phyloP scores from a whole-genome alignment of 2,888 invertebrate genomes.

The Caenorhabditis sp. region DNA sequence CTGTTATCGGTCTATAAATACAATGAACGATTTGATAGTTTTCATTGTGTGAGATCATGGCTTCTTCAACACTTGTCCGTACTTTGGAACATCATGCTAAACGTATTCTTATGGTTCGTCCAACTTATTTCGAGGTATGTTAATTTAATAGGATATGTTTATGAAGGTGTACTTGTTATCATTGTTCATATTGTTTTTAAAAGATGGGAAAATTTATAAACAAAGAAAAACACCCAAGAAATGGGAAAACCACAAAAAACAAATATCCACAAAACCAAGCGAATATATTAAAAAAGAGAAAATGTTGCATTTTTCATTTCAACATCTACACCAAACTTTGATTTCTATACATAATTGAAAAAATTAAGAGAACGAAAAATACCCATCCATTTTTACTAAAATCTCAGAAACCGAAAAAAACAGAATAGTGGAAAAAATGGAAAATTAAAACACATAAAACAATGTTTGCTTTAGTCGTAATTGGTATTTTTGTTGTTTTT shows the following conservation, averaged over 20 bases:
- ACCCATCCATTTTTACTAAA: background rate
- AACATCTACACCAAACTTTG: too few species aligned
- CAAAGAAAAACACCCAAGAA: background rate
- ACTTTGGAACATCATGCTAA: slow-evolving; percentile 40
- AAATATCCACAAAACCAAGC: too few species aligned
- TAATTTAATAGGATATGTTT: too few species aligned
- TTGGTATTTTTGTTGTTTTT: slow-evolving; percentile 4
- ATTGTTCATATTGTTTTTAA: too few species aligned
- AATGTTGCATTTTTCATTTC: too few species aligned
- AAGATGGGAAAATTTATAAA: too few species aligned
- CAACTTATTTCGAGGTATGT: slow-evolving; percentile 61
- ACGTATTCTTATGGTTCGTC: slow-evolving; percentile 65
- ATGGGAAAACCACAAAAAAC: too few species aligned
- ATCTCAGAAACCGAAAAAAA: background rate
- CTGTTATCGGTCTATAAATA: slow-evolving; percentile 32
- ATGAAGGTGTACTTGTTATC: too few species aligned
- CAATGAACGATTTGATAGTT: slow-evolving; percentile 12
- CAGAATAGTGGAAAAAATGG: background rate
- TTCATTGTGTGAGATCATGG: background rate
- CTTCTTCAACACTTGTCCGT: slow-evolving; percentile 28
- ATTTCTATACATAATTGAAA: background rate
- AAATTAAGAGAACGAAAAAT: background rate
- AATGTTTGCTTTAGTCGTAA: background rate
- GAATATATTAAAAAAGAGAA: too few species aligned
- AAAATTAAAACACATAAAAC: slow-evolving; percentile 1